These are phyloP conservation scores for Pangasius larnaudii DNA, from an alignment of 2,797 vertebrate genomes.

Conservation along the genomic window DNA sequence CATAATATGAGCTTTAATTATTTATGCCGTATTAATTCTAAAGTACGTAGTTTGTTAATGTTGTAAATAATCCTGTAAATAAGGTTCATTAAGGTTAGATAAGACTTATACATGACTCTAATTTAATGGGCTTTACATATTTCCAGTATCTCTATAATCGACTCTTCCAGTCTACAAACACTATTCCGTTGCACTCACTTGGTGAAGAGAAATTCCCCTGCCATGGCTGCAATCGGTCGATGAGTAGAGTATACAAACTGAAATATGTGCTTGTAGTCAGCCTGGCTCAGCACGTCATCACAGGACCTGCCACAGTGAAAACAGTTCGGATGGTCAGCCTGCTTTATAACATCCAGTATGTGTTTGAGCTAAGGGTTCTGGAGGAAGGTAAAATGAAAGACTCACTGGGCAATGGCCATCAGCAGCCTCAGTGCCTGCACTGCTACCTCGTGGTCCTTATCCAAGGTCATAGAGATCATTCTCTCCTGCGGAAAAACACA, in stretches of 20 bases:
- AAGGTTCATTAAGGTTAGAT: neutral
- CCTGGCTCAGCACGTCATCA: conserved; percentile 77
- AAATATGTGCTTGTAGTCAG: conserved; percentile 83
- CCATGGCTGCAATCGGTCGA: conserved; percentile 83
- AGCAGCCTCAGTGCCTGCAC: conserved; percentile 90
- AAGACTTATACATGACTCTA: neutral
- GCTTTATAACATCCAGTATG: conserved; percentile 10
- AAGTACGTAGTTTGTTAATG: neutral
- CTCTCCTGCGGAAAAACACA: conserved; percentile 78
- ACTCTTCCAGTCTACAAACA: neutral
- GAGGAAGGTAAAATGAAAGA: conserved; percentile 20
- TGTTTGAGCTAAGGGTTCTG: neutral
- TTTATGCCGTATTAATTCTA: neutral
- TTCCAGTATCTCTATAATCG: neutral
- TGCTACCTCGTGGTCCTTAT: conserved; percentile 91
- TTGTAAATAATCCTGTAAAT: conserved; percentile 3
- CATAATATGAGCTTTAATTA: neutral
- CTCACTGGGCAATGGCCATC: conserved; percentile 85
- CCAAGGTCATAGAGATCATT: conserved; percentile 90
- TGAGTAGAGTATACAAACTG: conserved; percentile 88
- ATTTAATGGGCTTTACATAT: neutral
- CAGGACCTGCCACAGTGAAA: conserved; percentile 74
- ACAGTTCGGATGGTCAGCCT: neutral
- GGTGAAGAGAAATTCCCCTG: conserved; percentile 87
- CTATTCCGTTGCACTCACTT: conserved; percentile 73